Conservation (phyloP, 2,113 vertebrate species). For the Barnardius zonarius region DNA sequence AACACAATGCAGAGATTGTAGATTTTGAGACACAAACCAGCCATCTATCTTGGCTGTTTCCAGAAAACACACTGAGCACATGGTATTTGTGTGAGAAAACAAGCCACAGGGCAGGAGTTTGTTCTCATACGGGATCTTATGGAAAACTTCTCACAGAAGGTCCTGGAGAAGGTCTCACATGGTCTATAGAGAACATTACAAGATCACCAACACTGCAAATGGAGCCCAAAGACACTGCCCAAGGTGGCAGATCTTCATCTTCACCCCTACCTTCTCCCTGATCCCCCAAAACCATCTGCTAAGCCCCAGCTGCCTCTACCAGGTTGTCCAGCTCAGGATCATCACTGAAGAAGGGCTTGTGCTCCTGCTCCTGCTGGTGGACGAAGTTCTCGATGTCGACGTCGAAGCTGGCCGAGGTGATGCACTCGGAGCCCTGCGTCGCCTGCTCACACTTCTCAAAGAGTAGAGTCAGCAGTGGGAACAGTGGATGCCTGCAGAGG, state of each 20-base stretch:
- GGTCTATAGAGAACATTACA: neutral
- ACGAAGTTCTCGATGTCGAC: slow-evolving; percentile 99
- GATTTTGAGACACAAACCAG: neutral
- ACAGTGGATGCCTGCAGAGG: slow-evolving; percentile 88
- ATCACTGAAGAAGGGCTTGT: slow-evolving; percentile 98
- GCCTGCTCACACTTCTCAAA: slow-evolving; percentile 99
- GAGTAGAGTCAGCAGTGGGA: slow-evolving; percentile 92
- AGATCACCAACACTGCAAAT: neutral
- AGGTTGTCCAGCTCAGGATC: slow-evolving; percentile 97
- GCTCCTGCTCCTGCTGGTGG: slow-evolving; percentile 97
- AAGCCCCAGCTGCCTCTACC: slow-evolving; percentile 75
- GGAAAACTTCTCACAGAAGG: neutral
- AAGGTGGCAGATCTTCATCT: neutral
- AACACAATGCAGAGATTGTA: rapidly evolving
- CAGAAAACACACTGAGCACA: rapidly evolving
- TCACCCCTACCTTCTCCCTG: neutral
- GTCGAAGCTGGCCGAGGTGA: slow-evolving; percentile 98
- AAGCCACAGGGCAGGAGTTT: neutral
- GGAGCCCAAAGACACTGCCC: neutral
- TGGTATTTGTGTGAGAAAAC: neutral
- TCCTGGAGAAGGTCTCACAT: neutral
- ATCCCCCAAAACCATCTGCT: neutral
- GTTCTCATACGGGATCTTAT: neutral
- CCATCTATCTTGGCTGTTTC: rapidly evolving
- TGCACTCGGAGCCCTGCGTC: slow-evolving; percentile 97